Evolutionary conservation across 2,113 vertebrate genomes (phyloP).

Genomic region (Scartelaos histophorus): DNA sequence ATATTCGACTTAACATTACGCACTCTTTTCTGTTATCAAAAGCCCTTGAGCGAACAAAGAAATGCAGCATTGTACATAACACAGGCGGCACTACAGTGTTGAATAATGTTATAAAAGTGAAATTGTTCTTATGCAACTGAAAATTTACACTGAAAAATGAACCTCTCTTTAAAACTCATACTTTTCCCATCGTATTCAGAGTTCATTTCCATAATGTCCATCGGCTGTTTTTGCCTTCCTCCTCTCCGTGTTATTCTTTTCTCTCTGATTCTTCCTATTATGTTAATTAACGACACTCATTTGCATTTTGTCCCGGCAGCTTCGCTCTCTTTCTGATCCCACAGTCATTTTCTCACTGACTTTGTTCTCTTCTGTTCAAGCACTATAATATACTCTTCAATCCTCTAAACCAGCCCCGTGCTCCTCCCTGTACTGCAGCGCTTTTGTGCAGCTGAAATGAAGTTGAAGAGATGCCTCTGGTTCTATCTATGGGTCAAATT

Average conservation of each 20-base stretch:
- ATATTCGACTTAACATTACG: constrained; percentile 14
- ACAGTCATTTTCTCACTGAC: constrained; percentile 19
- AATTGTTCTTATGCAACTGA: too few species aligned
- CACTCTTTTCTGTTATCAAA: background rate
- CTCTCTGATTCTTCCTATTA: background rate
- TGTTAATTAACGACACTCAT: constrained; percentile 16
- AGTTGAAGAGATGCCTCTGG: background rate
- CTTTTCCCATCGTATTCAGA: background rate
- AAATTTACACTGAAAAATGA: background rate
- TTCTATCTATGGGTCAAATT: background rate
- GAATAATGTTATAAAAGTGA: too few species aligned
- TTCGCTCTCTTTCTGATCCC: background rate
- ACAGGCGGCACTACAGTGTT: too few species aligned
- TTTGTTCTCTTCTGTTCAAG: constrained; percentile 9
- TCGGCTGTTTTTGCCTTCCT: background rate
- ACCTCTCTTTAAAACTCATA: background rate
- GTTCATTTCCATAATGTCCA: constrained; percentile 13
- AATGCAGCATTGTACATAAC: background rate
- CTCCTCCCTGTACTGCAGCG: background rate
- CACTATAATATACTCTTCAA: background rate
- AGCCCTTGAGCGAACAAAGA: background rate
- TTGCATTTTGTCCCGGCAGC: constrained; percentile 24
- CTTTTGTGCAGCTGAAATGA: background rate
- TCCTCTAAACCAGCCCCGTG: background rate
- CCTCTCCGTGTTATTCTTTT: constrained; percentile 17